Evolutionary conservation across 2,888 invertebrate species (phyloP), one percentile per base, ranked within the genome.

Genomic region (Thera obeliscata): DNA sequence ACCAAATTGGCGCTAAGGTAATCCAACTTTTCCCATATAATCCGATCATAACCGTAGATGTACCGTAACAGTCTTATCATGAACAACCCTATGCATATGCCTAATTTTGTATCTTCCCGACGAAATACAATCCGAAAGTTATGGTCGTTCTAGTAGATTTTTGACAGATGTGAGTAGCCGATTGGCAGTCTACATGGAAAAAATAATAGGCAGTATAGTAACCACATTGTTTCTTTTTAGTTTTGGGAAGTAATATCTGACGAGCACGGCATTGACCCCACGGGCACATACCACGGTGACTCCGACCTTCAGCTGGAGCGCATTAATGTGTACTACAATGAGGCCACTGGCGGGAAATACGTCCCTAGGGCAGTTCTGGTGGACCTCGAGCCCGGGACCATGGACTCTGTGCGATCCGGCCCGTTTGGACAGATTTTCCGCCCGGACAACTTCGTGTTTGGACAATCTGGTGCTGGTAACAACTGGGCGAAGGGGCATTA

Each of bases 231-330:
- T 52, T 2, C 8, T 73, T 73, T 22, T 59, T 90, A 96, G 96
- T 96, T 96, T 87, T 97, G 96, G 97, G 97, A 97, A 87, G 96
- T 97, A 52, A 97, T 97, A 84, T 97, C 97, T 59, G 96, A 97
- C 84, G 97, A 96, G 80, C 96, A 96, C 84, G 96, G 96, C 70
- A 96, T 96, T 79, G 95, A 96, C 82, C 95, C 95, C 52, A 95
- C 95, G 49, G 96, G 96, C 73, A 94, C 95, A 43, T 96, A 96
- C 87, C 94, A 95, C 79, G 96, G 96, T 52, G 95, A 96, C 86
- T 95, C 95, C 11, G 95, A 95, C 74, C 94, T 96, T 57, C 96
- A 96, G 83, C 86, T 96, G 79, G 96, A 96, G 86, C 91, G 96
- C 75, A 96, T 96, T 81, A 95, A 95, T 82, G 96, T 96, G 59